A percentile compares a stretch with the other conserved stretches of the same genome.
Conservation (phyloP, 2,888 invertebrate genomes). For the Drosophila robusta region DNA sequence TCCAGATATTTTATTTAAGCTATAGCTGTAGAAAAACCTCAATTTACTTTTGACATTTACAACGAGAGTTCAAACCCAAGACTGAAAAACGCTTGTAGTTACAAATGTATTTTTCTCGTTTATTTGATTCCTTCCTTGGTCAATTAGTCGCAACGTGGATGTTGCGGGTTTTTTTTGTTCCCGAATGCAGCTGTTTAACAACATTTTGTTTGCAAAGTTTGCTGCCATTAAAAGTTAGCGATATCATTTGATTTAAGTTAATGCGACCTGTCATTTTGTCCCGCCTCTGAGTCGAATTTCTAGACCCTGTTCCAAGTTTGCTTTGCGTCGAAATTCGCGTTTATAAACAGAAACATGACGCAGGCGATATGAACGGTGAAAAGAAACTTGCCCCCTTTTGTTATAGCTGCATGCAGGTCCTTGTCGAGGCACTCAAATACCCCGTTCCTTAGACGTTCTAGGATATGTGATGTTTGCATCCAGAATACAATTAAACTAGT, state of each 20-base stretch:
- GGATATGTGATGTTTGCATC: too few relatives aligned
- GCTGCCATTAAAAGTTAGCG: constrained; percentile 27
- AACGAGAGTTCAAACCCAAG: background rate
- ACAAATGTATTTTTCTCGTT: background rate
- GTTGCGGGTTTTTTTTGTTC: constrained; percentile 7
- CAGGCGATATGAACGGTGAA: constrained; percentile 11
- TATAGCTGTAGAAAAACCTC: constrained; percentile 23
- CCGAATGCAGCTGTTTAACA: constrained; percentile 11
- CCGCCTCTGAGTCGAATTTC: background rate
- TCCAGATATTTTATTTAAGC: constrained; percentile 33
- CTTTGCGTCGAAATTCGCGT: constrained; percentile 23
- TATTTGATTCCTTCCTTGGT: background rate
- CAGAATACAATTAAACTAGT: too few relatives aligned
- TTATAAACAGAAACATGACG: constrained; percentile 17
- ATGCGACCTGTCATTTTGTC: constrained; percentile 25
- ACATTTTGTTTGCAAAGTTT: constrained; percentile 19
- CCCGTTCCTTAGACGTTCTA: constrained; percentile 5
- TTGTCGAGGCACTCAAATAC: constrained; percentile 18
- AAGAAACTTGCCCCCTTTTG: constrained; percentile 2
- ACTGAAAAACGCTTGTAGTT: background rate
- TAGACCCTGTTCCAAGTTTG: constrained; percentile 4
- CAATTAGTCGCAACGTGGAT: constrained; percentile 22
- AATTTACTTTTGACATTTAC: constrained; percentile 28
- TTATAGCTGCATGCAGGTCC: constrained; percentile 8
- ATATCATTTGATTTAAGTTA: constrained; percentile 39